Evolutionary conservation across 2,888 invertebrate genomes (phyloP).

Genomic region (Drosophila ustulata): DNA sequence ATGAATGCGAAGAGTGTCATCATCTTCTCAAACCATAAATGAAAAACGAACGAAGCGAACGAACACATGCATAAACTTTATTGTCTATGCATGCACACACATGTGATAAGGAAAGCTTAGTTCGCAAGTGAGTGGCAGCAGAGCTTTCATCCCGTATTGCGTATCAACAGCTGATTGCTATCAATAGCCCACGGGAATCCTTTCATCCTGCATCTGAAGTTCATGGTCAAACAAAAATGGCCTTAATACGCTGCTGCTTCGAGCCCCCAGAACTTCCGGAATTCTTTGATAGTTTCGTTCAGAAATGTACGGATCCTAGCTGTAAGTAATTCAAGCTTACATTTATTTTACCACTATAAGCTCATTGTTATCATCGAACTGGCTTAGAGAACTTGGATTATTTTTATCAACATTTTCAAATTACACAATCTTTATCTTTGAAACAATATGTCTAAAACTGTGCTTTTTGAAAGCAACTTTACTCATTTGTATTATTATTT

Average conservation of each 20-base stretch:
- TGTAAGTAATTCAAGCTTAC: slow-evolving; percentile 88
- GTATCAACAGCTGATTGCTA: slow-evolving; percentile 61
- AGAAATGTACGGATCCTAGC: slow-evolving; percentile 93
- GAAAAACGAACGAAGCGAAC: slow-evolving; percentile 20
- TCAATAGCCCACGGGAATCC: slow-evolving; percentile 18
- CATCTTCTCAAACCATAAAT: slow-evolving; percentile 33
- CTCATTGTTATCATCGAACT: neutral
- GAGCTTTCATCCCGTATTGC: slow-evolving; percentile 60
- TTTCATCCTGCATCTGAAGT: slow-evolving; percentile 33
- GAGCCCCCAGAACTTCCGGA: slow-evolving; percentile 91
- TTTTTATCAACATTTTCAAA: neutral
- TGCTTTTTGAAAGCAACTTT: too few relatives aligned
- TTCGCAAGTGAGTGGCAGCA: slow-evolving; percentile 21
- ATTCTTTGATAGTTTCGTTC: slow-evolving; percentile 90
- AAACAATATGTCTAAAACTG: neutral
- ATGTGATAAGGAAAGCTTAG: slow-evolving; percentile 49
- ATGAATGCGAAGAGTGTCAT: slow-evolving; percentile 44
- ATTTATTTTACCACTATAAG: neutral
- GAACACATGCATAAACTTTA: slow-evolving; percentile 21
- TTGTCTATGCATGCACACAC: slow-evolving; percentile 5
- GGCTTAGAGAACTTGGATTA: neutral
- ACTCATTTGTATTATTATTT: too few relatives aligned
- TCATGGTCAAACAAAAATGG: slow-evolving; percentile 75
- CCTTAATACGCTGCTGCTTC: slow-evolving; percentile 90
- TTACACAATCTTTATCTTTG: neutral